A percentile compares a stretch with the other conserved stretches of the same genome.
Conservation (phyloP, 2,888 invertebrate genomes). For the Drosophila bunnanda region DNA sequence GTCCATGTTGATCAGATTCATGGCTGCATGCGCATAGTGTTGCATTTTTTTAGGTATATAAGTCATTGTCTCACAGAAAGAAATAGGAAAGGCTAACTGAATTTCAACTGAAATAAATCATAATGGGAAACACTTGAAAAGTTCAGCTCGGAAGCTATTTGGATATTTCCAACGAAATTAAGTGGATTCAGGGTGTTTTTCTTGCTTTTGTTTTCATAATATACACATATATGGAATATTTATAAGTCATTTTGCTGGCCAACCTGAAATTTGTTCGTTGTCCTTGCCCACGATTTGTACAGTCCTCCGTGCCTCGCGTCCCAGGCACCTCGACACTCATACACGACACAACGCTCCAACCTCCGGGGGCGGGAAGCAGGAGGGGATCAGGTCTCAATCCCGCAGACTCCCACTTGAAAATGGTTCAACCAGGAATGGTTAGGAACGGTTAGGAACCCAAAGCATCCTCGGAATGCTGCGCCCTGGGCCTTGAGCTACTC, state of each 20-base stretch:
- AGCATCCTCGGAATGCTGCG: conserved; percentile 55
- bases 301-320: conserved; percentile 42
- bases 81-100: background rate
- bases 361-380: background rate
- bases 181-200: conserved; percentile 13
- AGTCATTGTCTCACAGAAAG: conserved; percentile 64
- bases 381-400: conserved; percentile 45
- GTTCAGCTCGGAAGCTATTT: no score
- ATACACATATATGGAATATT: conserved; percentile 1
- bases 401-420: conserved; percentile 57
- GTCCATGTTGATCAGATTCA: conserved; percentile 97
- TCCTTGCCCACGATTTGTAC: conserved; percentile 61
- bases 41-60: conserved; percentile 81
- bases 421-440: conserved; percentile 52
- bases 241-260: conserved; percentile 30
- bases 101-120: conserved; percentile 12
- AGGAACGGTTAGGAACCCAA: conserved; percentile 60
- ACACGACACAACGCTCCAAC: conserved; percentile 19
- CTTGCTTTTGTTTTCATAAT: conserved; percentile 12
- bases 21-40: conserved; percentile 85
- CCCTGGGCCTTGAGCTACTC: conserved; percentile 60
- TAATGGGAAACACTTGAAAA: background rate
- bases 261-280: conserved; percentile 61
- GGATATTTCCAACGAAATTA: no score
- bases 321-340: conserved; percentile 28